Conservation (phyloP, 1,140 invertebrate species). For the Apis cerana region DNA sequence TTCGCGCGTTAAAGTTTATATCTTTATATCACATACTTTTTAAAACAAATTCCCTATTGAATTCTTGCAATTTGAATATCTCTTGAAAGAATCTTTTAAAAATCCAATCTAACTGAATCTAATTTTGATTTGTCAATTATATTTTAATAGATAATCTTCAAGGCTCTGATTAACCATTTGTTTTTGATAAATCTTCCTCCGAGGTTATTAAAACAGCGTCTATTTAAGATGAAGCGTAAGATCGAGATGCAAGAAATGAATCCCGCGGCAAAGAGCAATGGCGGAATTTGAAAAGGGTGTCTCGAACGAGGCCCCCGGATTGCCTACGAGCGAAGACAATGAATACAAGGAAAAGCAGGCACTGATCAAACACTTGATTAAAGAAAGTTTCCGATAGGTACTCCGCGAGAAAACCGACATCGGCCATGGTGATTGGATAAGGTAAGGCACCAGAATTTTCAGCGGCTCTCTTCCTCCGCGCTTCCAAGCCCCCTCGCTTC, state of each 20-base stretch:
- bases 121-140: too few species aligned
- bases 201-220: too few species aligned
- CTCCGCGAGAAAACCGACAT: conserved; percentile 60
- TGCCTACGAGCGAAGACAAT: conserved; percentile 59
- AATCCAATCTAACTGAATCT: too few species aligned
- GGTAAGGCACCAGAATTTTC: conserved; percentile 53
- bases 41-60: too few species aligned
- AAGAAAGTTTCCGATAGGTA: conserved; percentile 72
- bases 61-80: too few species aligned
- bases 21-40: too few species aligned
- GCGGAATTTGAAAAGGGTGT: background rate
- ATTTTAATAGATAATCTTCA: too few species aligned
- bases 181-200: too few species aligned
- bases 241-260: conserved; percentile 35
- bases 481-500: background rate
- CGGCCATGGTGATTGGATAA: conserved; percentile 68
- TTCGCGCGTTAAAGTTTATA: too few species aligned
- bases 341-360: conserved; percentile 36
- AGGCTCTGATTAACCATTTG: too few species aligned
- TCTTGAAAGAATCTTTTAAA: too few species aligned
- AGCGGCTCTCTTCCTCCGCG: background rate
- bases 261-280: background rate
- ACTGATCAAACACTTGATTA: conserved; percentile 76
- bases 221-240: background rate
- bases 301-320: conserved; percentile 40